phyloP scores from a whole-genome alignment of 2,797 vertebrate genomes.

The Percopsis omiscomaycus region DNA sequence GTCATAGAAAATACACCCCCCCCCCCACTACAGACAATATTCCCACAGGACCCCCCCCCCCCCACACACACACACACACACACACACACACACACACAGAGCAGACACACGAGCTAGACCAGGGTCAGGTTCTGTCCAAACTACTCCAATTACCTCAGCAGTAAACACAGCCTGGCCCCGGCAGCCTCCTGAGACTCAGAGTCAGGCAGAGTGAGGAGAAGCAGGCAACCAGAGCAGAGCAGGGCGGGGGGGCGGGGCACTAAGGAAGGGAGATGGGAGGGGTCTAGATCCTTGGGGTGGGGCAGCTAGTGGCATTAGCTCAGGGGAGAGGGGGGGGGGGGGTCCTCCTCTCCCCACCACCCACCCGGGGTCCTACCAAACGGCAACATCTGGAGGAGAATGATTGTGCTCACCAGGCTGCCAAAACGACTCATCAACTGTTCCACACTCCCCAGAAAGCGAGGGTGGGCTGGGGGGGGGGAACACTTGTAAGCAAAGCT shows the following conservation, averaged over 20 bases:
- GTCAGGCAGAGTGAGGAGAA: slow-evolving; percentile 25
- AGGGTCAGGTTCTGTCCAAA: slow-evolving; percentile 69
- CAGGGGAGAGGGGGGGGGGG: background rate
- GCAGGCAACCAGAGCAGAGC: slow-evolving; percentile 6
- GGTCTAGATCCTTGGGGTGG: slow-evolving; percentile 25
- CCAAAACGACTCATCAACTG: slow-evolving; percentile 74
- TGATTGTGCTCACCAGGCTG: slow-evolving; percentile 65
- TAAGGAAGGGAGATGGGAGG: slow-evolving; percentile 27
- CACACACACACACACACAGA: slow-evolving; percentile 1
- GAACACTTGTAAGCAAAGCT: slow-evolving; percentile 42
- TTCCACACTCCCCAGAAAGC: slow-evolving; percentile 60
- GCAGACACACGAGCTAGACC: slow-evolving; percentile 41
- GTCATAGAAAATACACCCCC: too few species aligned
- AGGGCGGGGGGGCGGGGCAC: slow-evolving; percentile 21
- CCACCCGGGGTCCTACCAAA: slow-evolving; percentile 65
- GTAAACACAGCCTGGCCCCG: slow-evolving; percentile 69
- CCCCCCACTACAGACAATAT: too few species aligned
- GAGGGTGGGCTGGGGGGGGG: slow-evolving; percentile 20
- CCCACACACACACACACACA: too few species aligned
- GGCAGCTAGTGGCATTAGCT: slow-evolving; percentile 56
- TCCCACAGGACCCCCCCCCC: too few species aligned
- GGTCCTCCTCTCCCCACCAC: slow-evolving; percentile 30
- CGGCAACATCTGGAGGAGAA: slow-evolving; percentile 75
- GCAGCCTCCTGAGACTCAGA: slow-evolving; percentile 61
- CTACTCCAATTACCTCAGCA: slow-evolving; percentile 74